A percentile compares a stretch with the other conserved stretches of the same genome.
phyloP scores from a whole-genome alignment of 2,113 vertebrate species.

The Lates calcarifer region DNA sequence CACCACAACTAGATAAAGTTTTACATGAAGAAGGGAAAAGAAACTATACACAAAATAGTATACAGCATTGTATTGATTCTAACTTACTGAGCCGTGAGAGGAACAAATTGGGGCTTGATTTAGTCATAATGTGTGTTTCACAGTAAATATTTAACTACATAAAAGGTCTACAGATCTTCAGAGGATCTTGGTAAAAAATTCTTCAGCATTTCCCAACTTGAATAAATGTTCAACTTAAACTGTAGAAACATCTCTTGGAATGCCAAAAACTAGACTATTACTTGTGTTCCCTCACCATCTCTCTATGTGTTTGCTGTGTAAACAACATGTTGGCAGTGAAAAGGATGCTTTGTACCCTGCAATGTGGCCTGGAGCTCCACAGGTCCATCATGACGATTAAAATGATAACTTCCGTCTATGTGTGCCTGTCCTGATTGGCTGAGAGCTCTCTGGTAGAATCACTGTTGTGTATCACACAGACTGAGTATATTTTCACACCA shows the following conservation, averaged over 20 bases:
- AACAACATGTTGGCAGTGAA: neutral
- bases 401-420: conserved; percentile 38
- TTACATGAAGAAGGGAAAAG: no score
- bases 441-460: conserved; percentile 19
- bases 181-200: neutral
- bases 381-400: conserved; percentile 52
- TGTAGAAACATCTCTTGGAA: neutral
- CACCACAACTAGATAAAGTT: neutral
- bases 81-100: neutral
- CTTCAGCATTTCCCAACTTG: neutral
- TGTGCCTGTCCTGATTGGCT: conserved; percentile 43
- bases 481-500: conserved; percentile 58
- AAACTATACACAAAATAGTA: no score
- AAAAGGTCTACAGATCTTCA: conserved; percentile 6
- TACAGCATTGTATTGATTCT: no score
- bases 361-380: conserved; percentile 18
- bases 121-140: neutral
- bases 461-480: conserved; percentile 57
- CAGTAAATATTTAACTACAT: neutral
- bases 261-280: neutral
- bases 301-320: conserved; percentile 35
- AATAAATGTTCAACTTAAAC: neutral
- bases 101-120: neutral
- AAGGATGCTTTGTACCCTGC: conserved; percentile 31
- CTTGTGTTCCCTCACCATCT: neutral